Percentiles rank a stretch among this genome's conserved stretches.
These are phyloP conservation scores for Ciconia nigra DNA, from an alignment of 2,797 vertebrate species.

Conservation along the genomic window DNA sequence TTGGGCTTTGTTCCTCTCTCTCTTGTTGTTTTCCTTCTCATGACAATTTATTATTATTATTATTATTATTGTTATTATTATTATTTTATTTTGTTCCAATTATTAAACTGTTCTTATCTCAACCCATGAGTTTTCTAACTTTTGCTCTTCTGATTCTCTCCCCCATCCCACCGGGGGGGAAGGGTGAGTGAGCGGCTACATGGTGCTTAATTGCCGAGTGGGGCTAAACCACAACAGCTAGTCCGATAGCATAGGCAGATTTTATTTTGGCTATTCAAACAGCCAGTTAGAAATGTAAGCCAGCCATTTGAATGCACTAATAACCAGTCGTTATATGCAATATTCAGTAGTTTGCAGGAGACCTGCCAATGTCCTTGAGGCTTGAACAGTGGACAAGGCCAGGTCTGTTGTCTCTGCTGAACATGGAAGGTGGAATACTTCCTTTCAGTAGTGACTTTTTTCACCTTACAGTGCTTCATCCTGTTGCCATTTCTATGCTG, in stretches of 20 bases:
- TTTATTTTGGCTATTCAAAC: neutral
- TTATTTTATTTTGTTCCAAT: too few species aligned
- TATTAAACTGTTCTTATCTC: too few species aligned
- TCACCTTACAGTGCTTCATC: neutral
- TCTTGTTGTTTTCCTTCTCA: too few species aligned
- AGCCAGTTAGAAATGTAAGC: neutral
- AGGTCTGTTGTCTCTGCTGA: neutral
- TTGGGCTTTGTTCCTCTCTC: too few species aligned
- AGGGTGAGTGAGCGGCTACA: too few species aligned
- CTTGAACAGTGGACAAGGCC: neutral
- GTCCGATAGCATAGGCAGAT: neutral
- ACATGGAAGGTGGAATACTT: neutral
- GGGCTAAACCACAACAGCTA: too few species aligned
- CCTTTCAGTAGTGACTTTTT: neutral
- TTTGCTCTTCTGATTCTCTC: too few species aligned
- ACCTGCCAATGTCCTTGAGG: neutral
- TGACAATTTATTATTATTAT: too few species aligned
- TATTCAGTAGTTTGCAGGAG: neutral
- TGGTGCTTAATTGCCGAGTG: too few species aligned
- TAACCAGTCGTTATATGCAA: neutral
- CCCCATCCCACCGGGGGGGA: too few species aligned
- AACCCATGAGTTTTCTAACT: too few species aligned
- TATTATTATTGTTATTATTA: too few species aligned
- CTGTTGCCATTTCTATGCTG: neutral
- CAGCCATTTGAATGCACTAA: neutral